Evolutionary conservation across 2,113 vertebrate species (phyloP).

Genomic region (Eptesicus fuscus): DNA sequence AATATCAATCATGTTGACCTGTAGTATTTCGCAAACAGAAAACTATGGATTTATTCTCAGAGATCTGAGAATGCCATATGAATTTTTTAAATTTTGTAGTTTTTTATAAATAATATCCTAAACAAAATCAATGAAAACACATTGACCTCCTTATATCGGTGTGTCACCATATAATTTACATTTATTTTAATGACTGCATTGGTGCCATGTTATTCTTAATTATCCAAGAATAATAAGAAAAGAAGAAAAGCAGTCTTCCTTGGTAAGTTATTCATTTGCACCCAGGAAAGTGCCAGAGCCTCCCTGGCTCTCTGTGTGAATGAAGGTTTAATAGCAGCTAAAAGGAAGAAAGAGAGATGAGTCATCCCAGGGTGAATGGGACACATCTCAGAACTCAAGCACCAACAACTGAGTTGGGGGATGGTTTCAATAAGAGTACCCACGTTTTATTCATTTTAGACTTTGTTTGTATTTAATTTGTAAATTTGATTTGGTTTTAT

Average conservation of each 20-base stretch:
- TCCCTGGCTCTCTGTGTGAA: not conserved
- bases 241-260: not conserved
- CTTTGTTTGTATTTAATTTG: not conserved
- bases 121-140: slow-evolving; percentile 32
- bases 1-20: not conserved
- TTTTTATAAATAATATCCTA: not conserved
- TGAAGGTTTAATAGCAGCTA: not conserved
- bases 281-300: not conserved
- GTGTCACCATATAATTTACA: not conserved
- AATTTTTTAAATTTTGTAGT: not conserved
- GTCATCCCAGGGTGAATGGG: not conserved
- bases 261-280: not conserved
- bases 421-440: not conserved
- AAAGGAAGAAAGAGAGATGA: not conserved
- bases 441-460: not conserved
- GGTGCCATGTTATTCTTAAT: not conserved
- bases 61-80: not conserved
- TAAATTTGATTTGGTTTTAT: not conserved
- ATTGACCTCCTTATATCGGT: not conserved
- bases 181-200: not conserved
- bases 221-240: not conserved
- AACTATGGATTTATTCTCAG: slow-evolving; percentile 2
- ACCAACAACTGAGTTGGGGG: no score
- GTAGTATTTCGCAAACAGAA: not conserved
- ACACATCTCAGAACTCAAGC: not conserved